Evolutionary conservation across 1,140 invertebrate species (phyloP), one percentile per base, ranked within the genome.

Genomic region (Hyles vespertilio): DNA sequence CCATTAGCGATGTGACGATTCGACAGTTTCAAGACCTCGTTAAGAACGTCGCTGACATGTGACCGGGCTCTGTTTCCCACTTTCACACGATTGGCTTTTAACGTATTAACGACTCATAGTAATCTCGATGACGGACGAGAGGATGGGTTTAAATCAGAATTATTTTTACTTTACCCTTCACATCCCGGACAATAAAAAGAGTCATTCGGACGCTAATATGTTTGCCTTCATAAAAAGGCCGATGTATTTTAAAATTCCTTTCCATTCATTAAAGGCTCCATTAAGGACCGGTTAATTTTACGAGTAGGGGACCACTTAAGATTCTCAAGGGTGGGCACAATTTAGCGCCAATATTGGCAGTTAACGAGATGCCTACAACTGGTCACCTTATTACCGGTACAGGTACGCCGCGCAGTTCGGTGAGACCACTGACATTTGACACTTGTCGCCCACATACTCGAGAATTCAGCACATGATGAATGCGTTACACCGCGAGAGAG

Each of bases 1-100:
- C 78, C 77, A 86, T 87, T 87, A 84, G 73, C 65, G 65, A 69
- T 70, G 81, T 84, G 81, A 80, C 73, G 81, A 86, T 77, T 70
- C 78, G 81, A 84, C 78, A 77, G 73, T 73, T 74, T 77, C 72
- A 77, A 69, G 67, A 75, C 67, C 61, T 64, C 67, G 65, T 72
- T 76, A 50, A 63, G 65, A 66, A 45, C 57, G 59, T 64, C 46
- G 72, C 70, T 72, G 74, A 83, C 74, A 72, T 75, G 68, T 50
- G 65, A 70, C 60, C 45, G 58, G 66, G 67, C 67, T 58, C 63
- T 56, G 58, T 72, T 69, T 65, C 58, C 34, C 51, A 62, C 62
- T 66, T 78, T 83, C 80, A 75, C 81, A 84, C 76, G 79, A 72
- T 54, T 51, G 43, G 50, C 65, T 72, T 70, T 70, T 63, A 65